Base-by-base conservation (phyloP, 2,113 vertebrate genomes). In the Micronycteris hirsuta region DNA sequence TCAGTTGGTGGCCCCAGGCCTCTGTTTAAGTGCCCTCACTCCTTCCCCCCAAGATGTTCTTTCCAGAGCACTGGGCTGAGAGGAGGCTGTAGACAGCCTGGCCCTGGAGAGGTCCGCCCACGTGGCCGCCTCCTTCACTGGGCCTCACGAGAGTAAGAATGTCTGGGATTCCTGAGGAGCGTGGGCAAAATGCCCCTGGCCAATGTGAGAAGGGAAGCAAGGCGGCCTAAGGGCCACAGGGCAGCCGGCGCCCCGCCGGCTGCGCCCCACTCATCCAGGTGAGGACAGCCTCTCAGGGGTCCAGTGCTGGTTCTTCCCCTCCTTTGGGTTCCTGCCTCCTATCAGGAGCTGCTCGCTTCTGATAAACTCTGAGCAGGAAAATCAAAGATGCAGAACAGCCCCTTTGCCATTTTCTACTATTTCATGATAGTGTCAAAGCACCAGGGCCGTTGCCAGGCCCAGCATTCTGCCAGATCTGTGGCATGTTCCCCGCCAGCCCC, bases 351-450 rank as follows among this genome's bases (percentile, higher is more conserved):
- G n/a, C 78, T 43, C n/a, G 49, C 61, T 26, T 77, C 84, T 38
- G 38, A 73, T 73, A 52, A 67, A 65, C 28, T 47, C 52, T 13
- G 28, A 78, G 31, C 31, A 84, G 73, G 56, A 95, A 90, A 81
- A 67, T 33, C 47, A 33, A 56, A 93, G 93, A 41, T 0, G 0
- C 33, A 68, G 56, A 77, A 76, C 3, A 8, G 65, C n/a, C 65
- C 52, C 92, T 76, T 16, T 71, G 58, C 73, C 52, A 12, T 78
- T 96, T 96, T 45, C 90, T 81, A 96, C 61, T 96, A 36, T 94
- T 83, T 86, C 58, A 56, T 47, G 28, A 26, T 26, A 0, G 3
- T 2, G 11, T 61, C 0, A 2, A 77, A 80, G 68, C 89, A 6
- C 38, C 0, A 19, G 77, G 70, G 76, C 58, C 4, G 14, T 74